Base-by-base conservation (phyloP, 2,888 invertebrate species). In the Leptinotarsa juncta region DNA sequence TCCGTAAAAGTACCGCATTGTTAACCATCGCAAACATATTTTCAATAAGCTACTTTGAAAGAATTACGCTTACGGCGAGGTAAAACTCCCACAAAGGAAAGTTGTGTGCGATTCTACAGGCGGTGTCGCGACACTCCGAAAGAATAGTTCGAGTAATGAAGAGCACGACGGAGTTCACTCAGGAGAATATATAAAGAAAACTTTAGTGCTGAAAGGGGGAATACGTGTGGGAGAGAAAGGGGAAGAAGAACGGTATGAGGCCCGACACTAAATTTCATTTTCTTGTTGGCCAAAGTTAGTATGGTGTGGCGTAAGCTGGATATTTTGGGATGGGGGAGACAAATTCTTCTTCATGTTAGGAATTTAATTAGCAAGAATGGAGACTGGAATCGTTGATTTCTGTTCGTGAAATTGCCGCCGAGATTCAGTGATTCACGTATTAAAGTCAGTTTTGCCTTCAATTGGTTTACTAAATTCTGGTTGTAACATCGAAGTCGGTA, bases 81-180 rank as follows among this genome's bases (percentile, higher is more conserved):
- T 67, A 70, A 80, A 79, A 69, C 70, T 75, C 71, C 72, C 65
- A 69, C 72, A 72, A 83, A 83, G 81, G 77, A 82, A 82, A 81
- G 78, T 82, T 82, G 81, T 78, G 83, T 81, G 82, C 82, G 82
- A 82, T 82, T 82, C 82, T 75, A 81, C 81, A 80, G 78, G 78
- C 78, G 82, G 78, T 82, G 80, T 75, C 82, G 81, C 83, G 81
- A 81, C 83, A 81, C 78, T 77, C 81, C 82, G 80, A 85, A 86
- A 87, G 86, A 87, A 87, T 86, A 85, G 86, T 86, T 85, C 82
- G 81, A 82, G 85, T 86, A 86, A 87, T 86, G 86, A 87, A 87
- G 85, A 84, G 82, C 83, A 81, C 73, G 82, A 81, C 79, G 78
- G 84, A 84, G 85, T 85, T 83, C 84, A 84, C 85, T 85, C 85